These are phyloP conservation scores for Caprella mutica DNA, from an alignment of 2,888 invertebrate genomes.

Conservation along the genomic window DNA sequence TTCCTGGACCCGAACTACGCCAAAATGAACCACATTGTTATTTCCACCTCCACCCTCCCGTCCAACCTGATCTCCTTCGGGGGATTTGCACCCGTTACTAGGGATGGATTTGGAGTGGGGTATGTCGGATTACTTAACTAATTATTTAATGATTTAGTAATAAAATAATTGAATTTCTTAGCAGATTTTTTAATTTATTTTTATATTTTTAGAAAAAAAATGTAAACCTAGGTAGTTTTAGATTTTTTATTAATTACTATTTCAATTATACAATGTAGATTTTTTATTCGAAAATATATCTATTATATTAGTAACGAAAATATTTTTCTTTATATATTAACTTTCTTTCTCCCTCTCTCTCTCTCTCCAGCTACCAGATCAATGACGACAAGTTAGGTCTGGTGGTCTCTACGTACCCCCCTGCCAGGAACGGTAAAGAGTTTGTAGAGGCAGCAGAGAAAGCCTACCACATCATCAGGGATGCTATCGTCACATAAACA, in stretches of 20 bases:
- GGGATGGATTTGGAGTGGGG: slow-evolving; percentile 83
- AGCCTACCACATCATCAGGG: slow-evolving; percentile 58
- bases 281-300: not conserved
- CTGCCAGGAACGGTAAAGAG: slow-evolving; percentile 55
- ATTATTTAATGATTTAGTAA: not conserved
- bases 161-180: no score
- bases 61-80: slow-evolving; percentile 76
- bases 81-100: slow-evolving; percentile 84
- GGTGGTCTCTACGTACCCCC: slow-evolving; percentile 66
- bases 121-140: slow-evolving; percentile 11
- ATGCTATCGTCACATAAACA: no score
- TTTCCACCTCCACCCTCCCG: slow-evolving; percentile 88
- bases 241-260: not conserved
- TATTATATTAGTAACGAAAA: not conserved
- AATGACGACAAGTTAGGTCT: slow-evolving; percentile 69
- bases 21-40: slow-evolving; percentile 69
- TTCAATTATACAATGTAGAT: not conserved
- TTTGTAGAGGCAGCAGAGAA: slow-evolving; percentile 58
- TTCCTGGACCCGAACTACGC: slow-evolving; percentile 65
- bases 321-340: not conserved
- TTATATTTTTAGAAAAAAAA: not conserved
- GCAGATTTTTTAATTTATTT: not conserved
- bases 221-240: not conserved
- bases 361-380: slow-evolving; percentile 58
- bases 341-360: not conserved